Base-by-base conservation (phyloP, 2,113 vertebrate species). In the Lepus timidus region DNA sequence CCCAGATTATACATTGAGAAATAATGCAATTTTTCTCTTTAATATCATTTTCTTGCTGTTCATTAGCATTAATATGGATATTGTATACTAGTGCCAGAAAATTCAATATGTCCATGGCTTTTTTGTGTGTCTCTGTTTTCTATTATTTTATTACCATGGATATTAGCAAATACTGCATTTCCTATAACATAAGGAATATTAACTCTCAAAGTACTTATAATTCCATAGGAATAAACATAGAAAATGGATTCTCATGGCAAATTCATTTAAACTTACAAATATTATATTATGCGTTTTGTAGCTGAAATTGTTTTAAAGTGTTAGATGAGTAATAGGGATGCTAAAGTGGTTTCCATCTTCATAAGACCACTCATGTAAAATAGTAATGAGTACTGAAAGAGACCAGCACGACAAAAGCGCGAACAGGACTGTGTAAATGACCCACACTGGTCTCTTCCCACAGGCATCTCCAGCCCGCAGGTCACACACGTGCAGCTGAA, bases 91-190 rank as follows among this genome's bases (percentile, higher is more conserved):
- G 96, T 83, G 76, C 22, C 49, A 94, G 64, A 92, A 96, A 95
- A 96, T 92, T 89, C 3, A 44, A 84, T 85, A 70, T 75, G 44
- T 52, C 85, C 82, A 55, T 85, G 81, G 6, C 67, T 62, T 84
- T 81, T 94, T 84, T 65, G 55, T 65, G 17, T 81, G 49, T 85
- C 25, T 93, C 71, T 95, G 58, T 81, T 95, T 94, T 76, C 36
- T 68, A 82, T 90, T 78, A 79, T 93, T 94, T 91, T 70, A 93
- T 94, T 93, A 86, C 22, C 58, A 82, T 64, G 20, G 19, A 76
- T 91, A 90, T 84, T 84, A 95, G 52, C 85, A 96, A 94, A 80
- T 44, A 75, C 51, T 85, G 31, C 3, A 92, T 92, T 95, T 97
- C 70, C 90, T 79, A 25, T 94, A 81, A 76, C 25, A 31, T 22